phyloP scores from a whole-genome alignment of 2,113 vertebrate species.

The Triplophysa rosa region DNA sequence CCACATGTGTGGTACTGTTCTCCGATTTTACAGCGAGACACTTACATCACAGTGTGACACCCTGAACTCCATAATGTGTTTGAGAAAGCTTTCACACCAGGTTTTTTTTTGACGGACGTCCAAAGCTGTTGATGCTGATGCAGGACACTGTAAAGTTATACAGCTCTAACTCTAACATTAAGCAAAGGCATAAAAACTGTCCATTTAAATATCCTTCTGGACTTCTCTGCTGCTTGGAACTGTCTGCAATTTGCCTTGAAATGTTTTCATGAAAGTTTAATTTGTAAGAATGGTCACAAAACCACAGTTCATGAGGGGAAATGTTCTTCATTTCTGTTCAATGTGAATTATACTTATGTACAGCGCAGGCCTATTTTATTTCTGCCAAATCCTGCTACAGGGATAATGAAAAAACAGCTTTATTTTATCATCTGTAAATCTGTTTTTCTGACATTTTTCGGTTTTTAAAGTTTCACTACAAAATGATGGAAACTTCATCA shows the following conservation, averaged over 20 bases:
- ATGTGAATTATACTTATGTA: neutral
- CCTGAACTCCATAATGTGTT: neutral
- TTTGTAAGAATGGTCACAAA: slow-evolving; percentile 5
- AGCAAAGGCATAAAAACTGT: neutral
- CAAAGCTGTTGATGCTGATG: neutral
- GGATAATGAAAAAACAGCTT: neutral
- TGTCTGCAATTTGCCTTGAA: slow-evolving; percentile 11
- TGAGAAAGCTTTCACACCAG: neutral
- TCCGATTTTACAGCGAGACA: neutral
- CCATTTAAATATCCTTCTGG: neutral
- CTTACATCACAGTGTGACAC: neutral
- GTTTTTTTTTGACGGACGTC: slow-evolving; percentile 1
- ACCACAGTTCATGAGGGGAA: slow-evolving; percentile 5
- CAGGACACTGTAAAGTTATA: neutral
- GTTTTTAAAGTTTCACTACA: neutral
- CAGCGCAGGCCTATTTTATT: neutral
- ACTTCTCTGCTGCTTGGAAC: neutral
- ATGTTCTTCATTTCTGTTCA: neutral
- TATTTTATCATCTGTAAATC: neutral
- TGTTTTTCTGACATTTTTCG: neutral
- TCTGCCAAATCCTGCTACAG: neutral
- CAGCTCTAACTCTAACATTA: neutral
- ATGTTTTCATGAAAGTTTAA: neutral
- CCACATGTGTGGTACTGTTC: slow-evolving; percentile 40
- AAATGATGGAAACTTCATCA: neutral